phyloP scores from a whole-genome alignment of 2,113 vertebrate species.

The Ceyx cyanopectus region DNA sequence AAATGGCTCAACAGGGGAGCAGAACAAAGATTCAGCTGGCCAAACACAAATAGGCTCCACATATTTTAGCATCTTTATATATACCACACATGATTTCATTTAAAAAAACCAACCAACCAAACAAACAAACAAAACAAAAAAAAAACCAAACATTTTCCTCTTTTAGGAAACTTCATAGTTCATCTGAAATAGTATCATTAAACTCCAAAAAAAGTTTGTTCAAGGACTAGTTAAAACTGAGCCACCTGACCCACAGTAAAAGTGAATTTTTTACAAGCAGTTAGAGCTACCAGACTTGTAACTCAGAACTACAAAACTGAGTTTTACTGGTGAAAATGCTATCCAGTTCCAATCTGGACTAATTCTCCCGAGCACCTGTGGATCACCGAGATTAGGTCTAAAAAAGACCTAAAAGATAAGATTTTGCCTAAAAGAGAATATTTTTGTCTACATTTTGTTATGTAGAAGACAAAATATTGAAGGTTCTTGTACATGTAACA shows the following conservation, averaged over 20 bases:
- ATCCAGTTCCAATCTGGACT: too few species aligned
- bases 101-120: neutral
- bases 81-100: rapidly evolving
- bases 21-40: neutral
- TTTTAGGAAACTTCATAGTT: neutral
- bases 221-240: neutral
- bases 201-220: neutral
- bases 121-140: neutral
- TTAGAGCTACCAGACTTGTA: neutral
- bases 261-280: neutral
- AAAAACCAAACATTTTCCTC: neutral
- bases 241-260: neutral
- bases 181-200: neutral
- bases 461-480: too few species aligned
- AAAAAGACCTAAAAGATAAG: too few species aligned
- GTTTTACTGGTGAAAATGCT: neutral
- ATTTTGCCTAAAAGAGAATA: too few species aligned
- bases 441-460: too few species aligned
- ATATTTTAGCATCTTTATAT: neutral
- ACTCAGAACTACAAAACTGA: neutral
- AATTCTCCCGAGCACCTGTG: too few species aligned
- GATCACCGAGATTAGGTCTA: too few species aligned
- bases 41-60: neutral
- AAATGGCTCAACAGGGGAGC: neutral
- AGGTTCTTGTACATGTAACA: too few species aligned